A percentile compares a stretch with the other conserved stretches of the same genome.
phyloP scores from a whole-genome alignment of 2,797 vertebrate species.

The Prionace glauca region DNA sequence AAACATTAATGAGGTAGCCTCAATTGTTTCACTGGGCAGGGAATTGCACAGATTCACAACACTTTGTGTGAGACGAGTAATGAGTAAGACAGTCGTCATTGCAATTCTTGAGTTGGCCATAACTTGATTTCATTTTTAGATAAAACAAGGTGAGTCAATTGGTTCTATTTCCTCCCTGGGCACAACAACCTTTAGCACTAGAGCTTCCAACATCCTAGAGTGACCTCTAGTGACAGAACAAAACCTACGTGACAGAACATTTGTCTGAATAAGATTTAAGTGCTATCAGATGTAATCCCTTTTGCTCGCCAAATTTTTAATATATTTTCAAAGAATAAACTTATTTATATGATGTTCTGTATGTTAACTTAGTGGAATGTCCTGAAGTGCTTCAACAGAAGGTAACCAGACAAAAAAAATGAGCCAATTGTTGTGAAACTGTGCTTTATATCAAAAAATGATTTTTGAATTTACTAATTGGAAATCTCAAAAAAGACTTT shows the following conservation, averaged over 20 bases:
- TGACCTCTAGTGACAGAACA: background rate
- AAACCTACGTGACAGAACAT: background rate
- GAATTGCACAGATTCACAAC: too few species aligned
- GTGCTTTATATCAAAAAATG: too few species aligned
- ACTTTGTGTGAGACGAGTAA: too few species aligned
- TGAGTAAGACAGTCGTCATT: too few species aligned
- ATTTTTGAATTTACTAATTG: too few species aligned
- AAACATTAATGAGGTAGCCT: too few species aligned
- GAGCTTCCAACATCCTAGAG: background rate
- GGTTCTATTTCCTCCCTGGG: background rate
- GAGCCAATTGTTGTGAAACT: background rate
- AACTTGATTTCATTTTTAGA: background rate
- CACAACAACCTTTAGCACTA: background rate
- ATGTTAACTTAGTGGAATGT: background rate
- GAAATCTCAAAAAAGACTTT: too few species aligned
- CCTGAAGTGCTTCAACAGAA: background rate
- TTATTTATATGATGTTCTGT: background rate
- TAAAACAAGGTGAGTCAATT: background rate
- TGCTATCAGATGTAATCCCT: background rate
- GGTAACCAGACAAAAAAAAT: background rate
- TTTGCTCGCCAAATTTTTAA: background rate
- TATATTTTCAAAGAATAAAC: background rate
- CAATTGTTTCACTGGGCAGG: too few species aligned
- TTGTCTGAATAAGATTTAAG: background rate
- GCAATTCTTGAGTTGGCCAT: background rate